Evolutionary conservation across 2,113 vertebrate genomes (phyloP).

Genomic region (Tychaedon coryphoeus): DNA sequence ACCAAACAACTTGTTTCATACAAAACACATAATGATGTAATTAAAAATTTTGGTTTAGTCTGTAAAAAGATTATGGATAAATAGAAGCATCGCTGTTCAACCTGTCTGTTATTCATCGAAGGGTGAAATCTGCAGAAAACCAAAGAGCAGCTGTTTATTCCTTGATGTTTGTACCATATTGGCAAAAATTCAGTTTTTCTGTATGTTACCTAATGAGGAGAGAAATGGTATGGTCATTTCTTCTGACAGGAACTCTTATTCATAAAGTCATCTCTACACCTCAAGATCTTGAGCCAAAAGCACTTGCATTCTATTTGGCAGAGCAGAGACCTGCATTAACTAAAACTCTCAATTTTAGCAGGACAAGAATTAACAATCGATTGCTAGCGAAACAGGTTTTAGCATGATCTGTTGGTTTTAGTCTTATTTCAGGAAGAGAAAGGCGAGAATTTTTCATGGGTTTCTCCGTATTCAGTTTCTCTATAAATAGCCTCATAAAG

Average conservation of each 20-base stretch:
- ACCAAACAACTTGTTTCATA: neutral
- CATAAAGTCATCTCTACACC: neutral
- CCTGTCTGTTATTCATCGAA: neutral
- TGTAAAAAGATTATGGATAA: neutral
- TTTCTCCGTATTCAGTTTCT: conserved; percentile 27
- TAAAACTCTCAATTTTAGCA: neutral
- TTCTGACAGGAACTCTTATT: neutral
- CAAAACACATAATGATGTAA: neutral
- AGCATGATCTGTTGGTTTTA: neutral
- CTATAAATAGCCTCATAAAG: conserved; percentile 59
- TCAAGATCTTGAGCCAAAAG: neutral
- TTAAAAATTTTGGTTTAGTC: neutral
- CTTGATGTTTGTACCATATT: neutral
- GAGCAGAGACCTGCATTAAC: neutral
- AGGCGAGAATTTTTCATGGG: conserved; percentile 1
- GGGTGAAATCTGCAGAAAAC: neutral
- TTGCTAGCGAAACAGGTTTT: neutral
- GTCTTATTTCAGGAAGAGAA: neutral
- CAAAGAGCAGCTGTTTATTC: neutral
- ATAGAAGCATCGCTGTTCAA: neutral
- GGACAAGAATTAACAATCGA: neutral
- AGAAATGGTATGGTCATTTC: neutral
- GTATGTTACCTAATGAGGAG: neutral
- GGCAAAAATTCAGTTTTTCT: neutral
- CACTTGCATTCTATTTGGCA: neutral